These are phyloP conservation scores for Sycobia sp. DNA, from an alignment of 1,140 invertebrate species.

Conservation along the genomic window DNA sequence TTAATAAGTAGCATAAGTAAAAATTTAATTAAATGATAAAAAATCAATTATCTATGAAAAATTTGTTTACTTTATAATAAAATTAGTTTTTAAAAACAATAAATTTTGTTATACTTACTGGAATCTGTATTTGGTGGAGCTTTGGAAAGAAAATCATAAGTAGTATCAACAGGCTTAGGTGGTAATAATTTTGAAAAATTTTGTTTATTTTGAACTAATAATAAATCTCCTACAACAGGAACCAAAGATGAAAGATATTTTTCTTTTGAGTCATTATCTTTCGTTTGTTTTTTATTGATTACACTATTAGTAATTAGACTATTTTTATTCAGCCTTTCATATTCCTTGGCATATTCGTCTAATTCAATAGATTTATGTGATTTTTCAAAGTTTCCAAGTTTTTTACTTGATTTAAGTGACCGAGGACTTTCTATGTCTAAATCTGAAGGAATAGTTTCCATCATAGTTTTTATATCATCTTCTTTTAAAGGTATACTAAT, in stretches of 20 bases:
- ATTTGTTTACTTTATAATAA: not conserved
- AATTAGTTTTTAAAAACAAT: not conserved
- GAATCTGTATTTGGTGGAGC: constrained; percentile 32
- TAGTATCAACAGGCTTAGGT: constrained; percentile 30
- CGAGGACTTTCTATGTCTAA: constrained; percentile 47
- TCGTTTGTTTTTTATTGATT: constrained; percentile 10
- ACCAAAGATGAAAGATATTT: constrained; percentile 46
- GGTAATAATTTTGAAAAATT: constrained; percentile 37
- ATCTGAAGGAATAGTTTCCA: constrained; percentile 52
- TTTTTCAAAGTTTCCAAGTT: not conserved
- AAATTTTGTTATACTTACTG: constrained; percentile 22
- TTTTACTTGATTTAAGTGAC: constrained; percentile 6
- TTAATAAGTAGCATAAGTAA: not conserved
- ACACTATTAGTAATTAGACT: not conserved
- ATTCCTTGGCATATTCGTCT: constrained; percentile 25
- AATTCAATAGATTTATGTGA: constrained; percentile 3
- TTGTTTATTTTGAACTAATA: constrained; percentile 44
- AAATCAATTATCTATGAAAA: not conserved
- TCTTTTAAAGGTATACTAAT: constrained; percentile 47
- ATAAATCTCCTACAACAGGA: constrained; percentile 50
- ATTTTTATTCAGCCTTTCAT: constrained; percentile 3
- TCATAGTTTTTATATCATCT: constrained; percentile 57
- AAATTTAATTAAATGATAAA: not conserved
- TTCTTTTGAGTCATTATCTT: constrained; percentile 20
- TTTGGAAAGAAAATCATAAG: constrained; percentile 41